phyloP scores from a whole-genome alignment of 1,140 invertebrate species.

The Neomicropteryx cornuta region DNA sequence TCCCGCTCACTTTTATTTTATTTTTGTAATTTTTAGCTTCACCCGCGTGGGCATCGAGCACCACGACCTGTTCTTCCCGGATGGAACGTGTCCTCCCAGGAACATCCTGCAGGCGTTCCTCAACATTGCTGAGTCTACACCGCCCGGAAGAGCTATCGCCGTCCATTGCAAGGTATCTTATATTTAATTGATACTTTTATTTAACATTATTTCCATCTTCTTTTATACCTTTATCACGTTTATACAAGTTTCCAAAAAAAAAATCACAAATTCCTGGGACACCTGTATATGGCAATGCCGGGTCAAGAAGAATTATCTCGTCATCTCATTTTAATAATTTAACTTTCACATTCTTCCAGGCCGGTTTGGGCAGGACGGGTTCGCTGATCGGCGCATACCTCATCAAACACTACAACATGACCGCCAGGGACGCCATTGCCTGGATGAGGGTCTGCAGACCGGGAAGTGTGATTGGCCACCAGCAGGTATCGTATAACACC shows the following conservation, averaged over 20 bases:
- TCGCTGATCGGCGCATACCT: constrained; percentile 94
- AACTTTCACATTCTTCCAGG: too few species aligned
- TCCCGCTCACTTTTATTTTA: constrained; percentile 3
- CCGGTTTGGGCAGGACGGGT: constrained; percentile 93
- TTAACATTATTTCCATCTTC: too few species aligned
- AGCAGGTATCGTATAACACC: constrained; percentile 61
- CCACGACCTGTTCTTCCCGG: constrained; percentile 92
- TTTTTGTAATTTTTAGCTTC: constrained; percentile 50
- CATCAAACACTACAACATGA: constrained; percentile 95
- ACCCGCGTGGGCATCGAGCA: constrained; percentile 85
- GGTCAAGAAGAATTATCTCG: too few species aligned
- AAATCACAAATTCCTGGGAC: too few species aligned
- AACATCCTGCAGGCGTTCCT: constrained; percentile 84
- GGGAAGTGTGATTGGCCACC: constrained; percentile 93
- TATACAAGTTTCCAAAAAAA: too few species aligned
- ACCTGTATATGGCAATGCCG: too few species aligned
- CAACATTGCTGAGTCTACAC: constrained; percentile 74
- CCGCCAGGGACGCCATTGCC: constrained; percentile 86
- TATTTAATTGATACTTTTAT: not conserved
- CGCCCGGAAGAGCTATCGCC: constrained; percentile 69
- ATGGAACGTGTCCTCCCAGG: constrained; percentile 89
- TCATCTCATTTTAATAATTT: too few species aligned
- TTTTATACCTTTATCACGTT: too few species aligned
- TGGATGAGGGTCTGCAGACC: constrained; percentile 96
- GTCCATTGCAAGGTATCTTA: constrained; percentile 88